Percentiles rank a stretch among this genome's conserved stretches.
Conservation (phyloP, 2,113 vertebrate genomes). For the Mormyrus iriodes region DNA sequence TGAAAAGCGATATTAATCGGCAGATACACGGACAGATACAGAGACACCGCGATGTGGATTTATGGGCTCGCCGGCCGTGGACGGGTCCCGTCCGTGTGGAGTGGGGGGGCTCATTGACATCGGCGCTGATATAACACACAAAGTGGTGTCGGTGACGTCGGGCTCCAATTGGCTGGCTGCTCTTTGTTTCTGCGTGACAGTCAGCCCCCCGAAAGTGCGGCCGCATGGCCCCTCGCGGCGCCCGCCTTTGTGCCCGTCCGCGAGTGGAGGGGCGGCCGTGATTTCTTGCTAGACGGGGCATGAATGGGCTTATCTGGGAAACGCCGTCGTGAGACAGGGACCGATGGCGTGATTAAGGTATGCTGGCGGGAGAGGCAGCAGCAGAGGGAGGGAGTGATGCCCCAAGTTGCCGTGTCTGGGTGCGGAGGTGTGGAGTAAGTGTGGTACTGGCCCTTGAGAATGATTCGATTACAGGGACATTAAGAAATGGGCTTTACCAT, state of each 20-base stretch:
- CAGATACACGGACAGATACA: not conserved
- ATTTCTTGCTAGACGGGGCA: slow-evolving; percentile 8
- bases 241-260: not conserved
- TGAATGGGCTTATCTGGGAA: not conserved
- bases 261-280: not conserved
- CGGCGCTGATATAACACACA: slow-evolving; percentile 22
- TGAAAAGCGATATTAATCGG: not conserved
- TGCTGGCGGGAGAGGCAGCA: not conserved
- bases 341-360: not conserved
- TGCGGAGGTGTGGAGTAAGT: not conserved
- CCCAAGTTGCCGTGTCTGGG: not conserved
- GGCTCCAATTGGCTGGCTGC: slow-evolving; percentile 15
- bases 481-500: slow-evolving; percentile 12
- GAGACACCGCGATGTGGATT: not conserved
- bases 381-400: not conserved
- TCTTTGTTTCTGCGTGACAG: slow-evolving; percentile 16
- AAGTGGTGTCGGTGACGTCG: slow-evolving; percentile 20
- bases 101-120: slow-evolving; percentile 18
- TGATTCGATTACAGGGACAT: not conserved
- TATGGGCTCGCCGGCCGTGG: not conserved
- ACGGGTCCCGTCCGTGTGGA: not conserved
- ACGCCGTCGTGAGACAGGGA: not conserved
- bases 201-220: not conserved
- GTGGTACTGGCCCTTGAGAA: not conserved
- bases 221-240: not conserved